Evolutionary conservation across 1,140 invertebrate genomes (phyloP), one percentile per base, ranked within the genome.

Genomic region (Camponotus vicinus): DNA sequence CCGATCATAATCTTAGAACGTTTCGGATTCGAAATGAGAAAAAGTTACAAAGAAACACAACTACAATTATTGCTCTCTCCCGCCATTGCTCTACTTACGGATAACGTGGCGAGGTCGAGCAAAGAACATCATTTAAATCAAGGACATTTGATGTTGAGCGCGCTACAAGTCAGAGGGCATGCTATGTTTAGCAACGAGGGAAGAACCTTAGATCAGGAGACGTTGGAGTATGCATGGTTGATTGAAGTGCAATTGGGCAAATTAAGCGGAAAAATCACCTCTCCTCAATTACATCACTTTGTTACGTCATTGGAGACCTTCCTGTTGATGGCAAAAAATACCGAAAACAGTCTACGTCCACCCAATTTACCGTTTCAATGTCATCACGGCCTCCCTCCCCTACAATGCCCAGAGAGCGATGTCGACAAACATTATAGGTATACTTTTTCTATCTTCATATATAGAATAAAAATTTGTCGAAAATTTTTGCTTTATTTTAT

Each of bases 121-220:
- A 96, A 96, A 79, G 97, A 98, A 67, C 95, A 96, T 89, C 98
- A 98, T 94, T 95, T 99, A 34, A 97, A 97, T 92, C 98, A 98
- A 94, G 98, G 98, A 18, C 98, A 99, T 94, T 94, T 99, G 71
- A 97, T 98, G 95, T 95, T 99, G 0, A 98, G 98, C 27, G 98
- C 98, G 0, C 96, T 99, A 45, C 98, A 99, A 95, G 96, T 98
- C 59, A 96, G 99, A 88, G 99, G 99, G 2, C 98, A 99, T 95
- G 99, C 98, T 2, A 99, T 99, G 97, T 99, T 99, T 94, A 99
- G 99, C 86, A 97, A 98, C 90, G 97, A 98, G 83, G 98, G 98
- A 61, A 95, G 99, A 67, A 97, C 97, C 45, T 95, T 99, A 32
- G 98, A 99, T 92, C 97, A 98, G 94, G 99, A 99, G 92, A 99